phyloP scores from a whole-genome alignment of 1,140 invertebrate genomes.

The Leptestheria dahalacensis region DNA sequence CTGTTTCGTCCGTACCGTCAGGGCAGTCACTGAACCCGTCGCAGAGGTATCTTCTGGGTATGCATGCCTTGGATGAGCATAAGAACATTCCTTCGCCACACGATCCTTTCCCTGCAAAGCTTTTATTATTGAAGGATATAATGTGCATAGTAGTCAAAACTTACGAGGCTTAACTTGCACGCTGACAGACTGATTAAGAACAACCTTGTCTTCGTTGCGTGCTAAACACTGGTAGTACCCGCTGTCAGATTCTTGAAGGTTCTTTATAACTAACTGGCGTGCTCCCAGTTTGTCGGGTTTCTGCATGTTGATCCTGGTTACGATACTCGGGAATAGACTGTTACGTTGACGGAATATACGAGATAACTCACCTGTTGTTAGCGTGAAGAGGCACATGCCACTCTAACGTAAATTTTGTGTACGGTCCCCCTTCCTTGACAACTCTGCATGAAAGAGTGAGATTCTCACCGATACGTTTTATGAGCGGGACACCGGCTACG shows the following conservation, averaged over 20 bases:
- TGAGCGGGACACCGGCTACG: not conserved
- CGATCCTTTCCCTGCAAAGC: conserved; percentile 21
- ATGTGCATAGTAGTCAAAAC: conserved; percentile 14
- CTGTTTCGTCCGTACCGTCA: conserved; percentile 62
- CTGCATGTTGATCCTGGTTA: conserved; percentile 16
- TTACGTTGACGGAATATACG: too few species aligned
- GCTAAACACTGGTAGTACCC: conserved; percentile 27
- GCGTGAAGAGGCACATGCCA: conserved; percentile 19
- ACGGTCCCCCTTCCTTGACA: conserved; percentile 12
- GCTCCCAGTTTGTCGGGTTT: conserved; percentile 16
- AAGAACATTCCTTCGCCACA: conserved; percentile 32
- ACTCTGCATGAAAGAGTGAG: conserved; percentile 21
- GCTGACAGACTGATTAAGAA: conserved; percentile 19
- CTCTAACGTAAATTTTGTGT: conserved; percentile 17
- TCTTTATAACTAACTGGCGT: conserved; percentile 22
- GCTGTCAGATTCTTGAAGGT: conserved; percentile 24
- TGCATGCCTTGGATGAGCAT: conserved; percentile 64
- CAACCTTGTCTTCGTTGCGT: conserved; percentile 13
- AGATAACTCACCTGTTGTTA: conserved; percentile 20
- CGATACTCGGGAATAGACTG: not conserved
- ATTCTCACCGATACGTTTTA: conserved; percentile 19
- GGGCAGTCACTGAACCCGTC: conserved; percentile 75
- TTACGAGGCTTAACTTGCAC: conserved; percentile 25
- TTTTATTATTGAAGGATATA: not conserved
- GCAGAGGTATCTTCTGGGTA: conserved; percentile 82